These are phyloP conservation scores for Pyxicephalus adspersus DNA, from an alignment of 2,113 vertebrate genomes.

Conservation along the genomic window DNA sequence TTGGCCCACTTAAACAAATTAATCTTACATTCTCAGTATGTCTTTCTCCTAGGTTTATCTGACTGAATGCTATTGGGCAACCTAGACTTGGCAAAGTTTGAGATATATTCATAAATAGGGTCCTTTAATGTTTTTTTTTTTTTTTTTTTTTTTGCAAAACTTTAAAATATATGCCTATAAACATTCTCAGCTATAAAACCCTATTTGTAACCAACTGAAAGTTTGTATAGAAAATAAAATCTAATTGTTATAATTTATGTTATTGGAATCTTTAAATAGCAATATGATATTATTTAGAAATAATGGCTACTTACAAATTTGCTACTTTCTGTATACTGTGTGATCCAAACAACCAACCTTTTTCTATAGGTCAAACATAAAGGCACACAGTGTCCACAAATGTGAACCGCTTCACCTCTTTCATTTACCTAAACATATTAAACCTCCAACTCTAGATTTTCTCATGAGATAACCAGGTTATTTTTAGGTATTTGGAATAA, in stretches of 20 bases:
- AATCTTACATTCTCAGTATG: no score
- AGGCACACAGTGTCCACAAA: slow-evolving; percentile 7
- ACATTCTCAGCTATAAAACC: no score
- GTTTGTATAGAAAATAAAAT: slow-evolving; percentile 27
- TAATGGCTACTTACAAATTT: slow-evolving; percentile 46
- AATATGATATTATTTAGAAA: background rate
- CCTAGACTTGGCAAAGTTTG: no score
- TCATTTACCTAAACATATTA: slow-evolving; percentile 21
- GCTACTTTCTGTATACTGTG: background rate
- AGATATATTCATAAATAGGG: no score
- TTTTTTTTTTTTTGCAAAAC: no score
- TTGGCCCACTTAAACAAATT: no score
- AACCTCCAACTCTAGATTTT: slow-evolving; percentile 55
- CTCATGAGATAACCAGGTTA: slow-evolving; percentile 58
- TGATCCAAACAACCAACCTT: background rate
- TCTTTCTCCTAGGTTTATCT: no score
- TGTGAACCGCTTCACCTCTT: background rate
- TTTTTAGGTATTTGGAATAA: slow-evolving; percentile 58
- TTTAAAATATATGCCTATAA: no score
- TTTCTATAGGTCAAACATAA: slow-evolving; percentile 18
- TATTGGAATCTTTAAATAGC: slow-evolving; percentile 19
- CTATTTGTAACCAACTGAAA: no score
- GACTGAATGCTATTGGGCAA: no score
- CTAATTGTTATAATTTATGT: slow-evolving; percentile 25
- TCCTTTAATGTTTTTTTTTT: no score